Evolutionary conservation across 2,113 vertebrate species (phyloP), one percentile per base, ranked within the genome.

Genomic region (Erpornis zantholeuca): DNA sequence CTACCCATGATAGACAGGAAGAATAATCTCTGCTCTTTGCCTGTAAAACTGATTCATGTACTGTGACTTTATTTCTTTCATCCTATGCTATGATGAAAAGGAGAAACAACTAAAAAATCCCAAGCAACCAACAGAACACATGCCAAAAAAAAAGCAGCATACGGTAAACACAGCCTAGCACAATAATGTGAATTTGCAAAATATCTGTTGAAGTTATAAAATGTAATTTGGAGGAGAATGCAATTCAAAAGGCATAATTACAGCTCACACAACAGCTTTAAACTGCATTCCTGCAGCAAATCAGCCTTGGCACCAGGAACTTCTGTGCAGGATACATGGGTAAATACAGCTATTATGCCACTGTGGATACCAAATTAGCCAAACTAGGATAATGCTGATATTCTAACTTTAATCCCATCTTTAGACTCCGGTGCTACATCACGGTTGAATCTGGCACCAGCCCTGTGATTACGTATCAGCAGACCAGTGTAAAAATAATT

Each of bases 401-500:
- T 7, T 92, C 33, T 7, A 40, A 27, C 54, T 85, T 70, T 18
- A 57, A 80, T 72, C 40, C 31, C 57, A 82, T 53, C 50, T 75
- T 53, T 16, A 68, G 53, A 53, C 49, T 40, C 56, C 7, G 2
- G 72, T 42, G 72, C 85, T 83, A 73, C 65, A 66, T 31, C 53
- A 75, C 12, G 6, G 72, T 13, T 66, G 72, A 69, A 79, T 86
- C 92, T 96, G 93, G 89, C 88, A 81, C 63, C 65, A 54, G 57
- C 54, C 59, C 42, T 44, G 66, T 27, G 79, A 96, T 92, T 94
- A 77, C 8, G 0, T 88, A 95, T 64, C 92, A 84, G 82, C 59
- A 91, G 42, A 88, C 59, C 89, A 63, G 84, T 57, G 94, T 33
- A 93, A 95, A 97, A 96, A 92, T 95, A 79, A 95, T 90, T 96